Evolutionary conservation across 2,797 vertebrate species (phyloP), one percentile per base, ranked within the genome.

Genomic region (Pseudomugil gertrudae): DNA sequence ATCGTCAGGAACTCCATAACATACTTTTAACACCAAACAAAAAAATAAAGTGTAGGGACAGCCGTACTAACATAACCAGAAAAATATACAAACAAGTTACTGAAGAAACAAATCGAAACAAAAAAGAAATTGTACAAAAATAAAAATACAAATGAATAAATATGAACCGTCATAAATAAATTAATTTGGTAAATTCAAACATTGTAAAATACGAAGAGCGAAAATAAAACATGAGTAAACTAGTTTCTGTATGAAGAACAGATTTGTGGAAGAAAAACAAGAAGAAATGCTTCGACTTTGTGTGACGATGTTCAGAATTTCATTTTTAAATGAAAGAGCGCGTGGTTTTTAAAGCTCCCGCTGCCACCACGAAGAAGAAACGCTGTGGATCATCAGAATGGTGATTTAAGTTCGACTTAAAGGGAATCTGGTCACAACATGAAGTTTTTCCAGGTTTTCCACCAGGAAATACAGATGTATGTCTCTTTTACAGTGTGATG

Each of bases 61-160:
- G 84, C 63, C 64, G 84, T 1, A 70, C 55, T 67, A 84, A 81
- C 59, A 79, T 70, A 67, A 87, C 11, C 45, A 55, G 68, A 67
- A 61, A 63, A 67, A 77, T 50, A 24, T 63, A 85, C 70, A 85
- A 83, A 87, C 72, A 71, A 78, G 40, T 74, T 36, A 50, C 60
- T 69, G 56, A 79, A 66, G 64, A 71, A 64, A 70, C 61, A 67
- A 83, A 76, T 69, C 65, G 27, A 66, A 66, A 66, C 4, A 11
- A 59, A 73, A 78, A 74, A 60, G 73, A 83, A 53, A 80, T 66
- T 71, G 81, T 90, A 92, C 74, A 91, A 90, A 92, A 89, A 89
- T 84, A 84, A 82, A 86, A 91, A 89, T 85, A 90, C 79, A 87
- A 89, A 90, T 87, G 84, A 93, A 94, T 93, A 94, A 93, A 93